Base-by-base conservation (phyloP, 2,888 invertebrate species). In the Subacronicta megacephala region DNA sequence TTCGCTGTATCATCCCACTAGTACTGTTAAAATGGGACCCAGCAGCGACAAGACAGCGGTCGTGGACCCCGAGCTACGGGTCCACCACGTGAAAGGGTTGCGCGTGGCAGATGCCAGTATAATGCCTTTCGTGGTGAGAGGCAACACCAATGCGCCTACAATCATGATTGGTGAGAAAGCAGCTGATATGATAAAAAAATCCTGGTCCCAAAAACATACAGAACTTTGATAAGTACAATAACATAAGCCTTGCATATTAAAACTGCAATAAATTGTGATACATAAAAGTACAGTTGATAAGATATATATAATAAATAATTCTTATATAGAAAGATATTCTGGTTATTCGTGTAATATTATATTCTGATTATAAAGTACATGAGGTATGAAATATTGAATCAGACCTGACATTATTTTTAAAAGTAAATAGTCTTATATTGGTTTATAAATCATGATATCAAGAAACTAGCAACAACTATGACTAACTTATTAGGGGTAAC, bases 1-100 rank as follows among this genome's bases (percentile, higher is more conserved):
- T 59, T 87, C 90, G 0, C 95, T 97, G 36, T 97, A 97, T 75
- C 97, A 97, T 87, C 97, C 97, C 0, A 95, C 95, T 1, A 95
- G 97, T 44, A 95, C 96, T 0, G 92, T 92, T 0, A 95, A 94
- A 83, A 96, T 96, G 96, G 96, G 96, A 3, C 93, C 95, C 0
- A 74, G 76, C 2, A 73, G 56, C 7, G 94, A 94, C 69, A 69
- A 83, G 0, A 78, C 74, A 9, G 86, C 95, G 0, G 96, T 96
- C 0, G 95, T 96, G 0, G 94, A 95, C 72, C 82, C 94, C n/a
- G 89, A 92, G 51, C 80, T 96, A 0, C 94, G 87, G 26, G 95
- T 96, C 0, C 90, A 92, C 16, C 95, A 95, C 0, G 82, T 95
- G 0, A 70, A 92, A 59, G 88, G 93, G 0, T 72, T 96, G 2